Base-by-base conservation (phyloP, 2,797 vertebrate species). In the Danio tinwini region DNA sequence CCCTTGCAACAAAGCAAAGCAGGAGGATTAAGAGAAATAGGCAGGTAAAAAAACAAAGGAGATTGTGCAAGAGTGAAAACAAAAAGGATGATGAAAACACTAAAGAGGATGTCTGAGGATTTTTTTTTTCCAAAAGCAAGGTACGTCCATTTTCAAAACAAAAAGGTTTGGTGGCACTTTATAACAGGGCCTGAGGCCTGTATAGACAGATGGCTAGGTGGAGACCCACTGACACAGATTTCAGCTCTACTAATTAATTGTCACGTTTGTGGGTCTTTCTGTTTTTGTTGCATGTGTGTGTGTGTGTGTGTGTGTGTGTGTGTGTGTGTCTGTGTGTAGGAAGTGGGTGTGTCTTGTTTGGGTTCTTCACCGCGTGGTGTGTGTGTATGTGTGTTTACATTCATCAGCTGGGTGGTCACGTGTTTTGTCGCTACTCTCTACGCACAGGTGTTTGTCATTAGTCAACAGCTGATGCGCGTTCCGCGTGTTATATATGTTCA, bases 201-300 rank as follows among this genome's bases (percentile, higher is more conserved):
- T 62, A 68, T 16, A 80, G 76, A 82, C 50, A 78, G 74, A 65
- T 74, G 21, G 56, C 42, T 68, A 82, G 69, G 73, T 86, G 58
- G 55, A 74, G 45, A 29, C 47, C n/a, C 12, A 58, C 65, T 73
- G 47, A 74, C 73, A 50, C 44, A 53, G 19, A 16, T 42, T 76
- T 59, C 11, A 29, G 53, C 17, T 58, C 52, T 44, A 14, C 12
- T 39, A 37, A 19, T 58, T 13, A n/a, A n/a, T n/a, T n/a, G n/a
- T n/a, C n/a, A n/a, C n/a, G n/a, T n/a, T n/a, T n/a, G n/a, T n/a
- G n/a, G n/a, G n/a, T n/a, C n/a, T n/a, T n/a, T n/a, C n/a, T n/a
- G n/a, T n/a, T n/a, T n/a, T n/a, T n/a, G n/a, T n/a, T n/a, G n/a
- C n/a, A n/a, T n/a, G n/a, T n/a, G n/a, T n/a, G n/a, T n/a, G n/a